These are phyloP conservation scores for Castor canadensis DNA, from an alignment of 2,113 vertebrate genomes.

Conservation along the genomic window DNA sequence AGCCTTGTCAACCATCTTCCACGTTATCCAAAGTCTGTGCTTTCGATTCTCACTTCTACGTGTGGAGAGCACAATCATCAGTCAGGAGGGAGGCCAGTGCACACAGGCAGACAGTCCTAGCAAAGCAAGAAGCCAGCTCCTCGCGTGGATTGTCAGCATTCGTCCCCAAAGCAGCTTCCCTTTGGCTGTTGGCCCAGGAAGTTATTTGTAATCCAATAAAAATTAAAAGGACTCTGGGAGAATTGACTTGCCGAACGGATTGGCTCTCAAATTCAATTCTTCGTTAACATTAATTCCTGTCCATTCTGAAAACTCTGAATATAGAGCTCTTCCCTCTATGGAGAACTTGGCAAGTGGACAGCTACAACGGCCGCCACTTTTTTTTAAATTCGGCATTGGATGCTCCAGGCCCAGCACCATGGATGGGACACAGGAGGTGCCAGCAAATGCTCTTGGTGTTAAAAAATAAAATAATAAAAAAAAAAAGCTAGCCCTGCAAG, in stretches of 20 bases:
- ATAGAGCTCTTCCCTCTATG: background rate
- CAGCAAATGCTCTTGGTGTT: background rate
- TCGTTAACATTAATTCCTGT: background rate
- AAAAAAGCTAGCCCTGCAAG: background rate
- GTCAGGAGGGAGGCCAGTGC: background rate
- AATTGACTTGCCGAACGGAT: background rate
- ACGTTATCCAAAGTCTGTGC: background rate
- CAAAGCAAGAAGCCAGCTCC: background rate
- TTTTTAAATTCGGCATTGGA: background rate
- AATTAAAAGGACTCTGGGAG: conserved; percentile 41
- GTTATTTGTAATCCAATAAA: conserved; percentile 65
- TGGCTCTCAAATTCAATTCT: background rate
- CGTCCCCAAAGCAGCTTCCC: background rate
- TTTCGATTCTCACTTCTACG: background rate
- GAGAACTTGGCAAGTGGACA: background rate
- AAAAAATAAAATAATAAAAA: background rate
- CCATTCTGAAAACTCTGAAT: conserved; percentile 41
- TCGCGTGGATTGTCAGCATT: background rate
- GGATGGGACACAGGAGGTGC: background rate
- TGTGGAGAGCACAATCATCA: background rate
- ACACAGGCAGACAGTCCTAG: background rate
- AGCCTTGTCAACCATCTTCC: background rate
- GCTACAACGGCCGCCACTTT: background rate
- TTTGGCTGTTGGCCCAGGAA: conserved; percentile 61
- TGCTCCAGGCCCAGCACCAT: background rate